Evolutionary conservation across 1,140 invertebrate species (phyloP).

Genomic region (Galleria mellonella): DNA sequence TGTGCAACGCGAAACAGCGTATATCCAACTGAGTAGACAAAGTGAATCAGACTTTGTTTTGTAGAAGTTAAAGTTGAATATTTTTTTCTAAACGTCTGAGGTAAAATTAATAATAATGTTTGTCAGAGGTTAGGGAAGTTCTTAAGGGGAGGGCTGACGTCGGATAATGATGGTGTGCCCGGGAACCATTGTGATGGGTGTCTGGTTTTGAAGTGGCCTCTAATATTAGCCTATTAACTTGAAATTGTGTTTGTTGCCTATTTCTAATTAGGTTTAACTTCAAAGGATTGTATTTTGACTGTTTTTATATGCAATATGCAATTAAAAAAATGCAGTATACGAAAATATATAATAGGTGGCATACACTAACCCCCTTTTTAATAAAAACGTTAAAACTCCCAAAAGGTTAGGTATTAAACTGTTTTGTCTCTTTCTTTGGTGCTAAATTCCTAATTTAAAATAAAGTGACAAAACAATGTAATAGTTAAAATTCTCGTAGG

Average conservation of each 20-base stretch:
- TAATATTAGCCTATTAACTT: constrained; percentile 24
- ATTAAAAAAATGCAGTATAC: too few species aligned
- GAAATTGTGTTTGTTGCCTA: constrained; percentile 9
- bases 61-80: constrained; percentile 18
- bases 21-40: constrained; percentile 22
- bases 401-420: too few species aligned
- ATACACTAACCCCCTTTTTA: too few species aligned
- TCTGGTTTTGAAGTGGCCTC: constrained; percentile 39
- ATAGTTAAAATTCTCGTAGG: too few species aligned
- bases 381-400: too few species aligned
- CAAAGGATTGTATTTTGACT: neutral
- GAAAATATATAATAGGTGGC: too few species aligned
- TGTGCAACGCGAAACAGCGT: constrained; percentile 29
- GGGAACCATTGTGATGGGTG: constrained; percentile 29
- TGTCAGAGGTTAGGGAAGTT: constrained; percentile 29
- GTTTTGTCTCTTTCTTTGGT: too few species aligned
- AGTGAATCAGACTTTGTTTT: constrained; percentile 32
- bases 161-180: constrained; percentile 33
- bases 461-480: too few species aligned
- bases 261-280: neutral
- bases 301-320: too few species aligned
- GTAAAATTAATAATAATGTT: constrained; percentile 48
- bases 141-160: constrained; percentile 41
- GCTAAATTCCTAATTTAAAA: too few species aligned
- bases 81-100: constrained; percentile 14